Evolutionary conservation across 2,797 vertebrate genomes (phyloP).

Genomic region (Sebastes dallii): DNA sequence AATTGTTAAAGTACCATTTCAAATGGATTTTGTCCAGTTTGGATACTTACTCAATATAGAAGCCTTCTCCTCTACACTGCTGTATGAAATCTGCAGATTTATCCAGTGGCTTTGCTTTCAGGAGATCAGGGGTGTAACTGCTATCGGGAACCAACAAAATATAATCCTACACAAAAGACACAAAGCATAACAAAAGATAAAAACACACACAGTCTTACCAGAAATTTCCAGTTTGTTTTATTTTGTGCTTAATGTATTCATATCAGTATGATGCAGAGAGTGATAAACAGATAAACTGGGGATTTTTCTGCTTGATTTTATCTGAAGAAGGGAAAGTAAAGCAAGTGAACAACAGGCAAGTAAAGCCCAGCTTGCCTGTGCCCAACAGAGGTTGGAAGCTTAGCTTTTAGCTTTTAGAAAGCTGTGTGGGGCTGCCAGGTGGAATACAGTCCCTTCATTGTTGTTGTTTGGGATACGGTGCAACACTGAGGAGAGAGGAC

Average conservation of each 20-base stretch:
- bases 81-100: slow-evolving; percentile 89
- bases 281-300: slow-evolving; percentile 1
- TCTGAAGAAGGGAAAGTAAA: slow-evolving; percentile 8
- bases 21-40: neutral
- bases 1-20: neutral
- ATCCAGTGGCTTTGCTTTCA: slow-evolving; percentile 85
- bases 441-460: slow-evolving; percentile 65
- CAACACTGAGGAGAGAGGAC: slow-evolving; percentile 43
- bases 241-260: neutral
- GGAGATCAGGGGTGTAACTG: slow-evolving; percentile 84
- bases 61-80: slow-evolving; percentile 88
- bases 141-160: slow-evolving; percentile 87
- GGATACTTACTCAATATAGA: slow-evolving; percentile 89
- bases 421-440: slow-evolving; percentile 54
- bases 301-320: slow-evolving; percentile 1
- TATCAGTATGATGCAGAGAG: neutral
- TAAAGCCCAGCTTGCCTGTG: slow-evolving; percentile 8
- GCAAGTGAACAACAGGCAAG: slow-evolving; percentile 12
- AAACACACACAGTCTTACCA: neutral
- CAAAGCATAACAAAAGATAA: slow-evolving; percentile 42
- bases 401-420: slow-evolving; percentile 45
- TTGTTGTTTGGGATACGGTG: slow-evolving; percentile 51
- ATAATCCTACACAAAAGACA: slow-evolving; percentile 83
- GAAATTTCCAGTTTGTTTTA: neutral
- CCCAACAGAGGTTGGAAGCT: slow-evolving; percentile 11